Evolutionary conservation across 2,797 vertebrate species (phyloP), one percentile per base, ranked within the genome.

Genomic region (Merluccius polli): DNA sequence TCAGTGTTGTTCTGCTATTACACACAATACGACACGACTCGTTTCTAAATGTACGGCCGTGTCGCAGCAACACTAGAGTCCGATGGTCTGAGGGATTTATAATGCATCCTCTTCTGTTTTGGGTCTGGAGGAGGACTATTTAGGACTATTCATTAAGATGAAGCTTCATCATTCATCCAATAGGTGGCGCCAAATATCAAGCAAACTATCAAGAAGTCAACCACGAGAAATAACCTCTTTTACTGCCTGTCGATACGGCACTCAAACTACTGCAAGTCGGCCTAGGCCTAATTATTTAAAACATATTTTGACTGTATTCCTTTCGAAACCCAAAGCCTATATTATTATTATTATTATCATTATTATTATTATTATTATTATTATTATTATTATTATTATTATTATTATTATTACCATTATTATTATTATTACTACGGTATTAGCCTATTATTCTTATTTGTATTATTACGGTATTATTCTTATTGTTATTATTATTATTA

Each of bases 101-200:
- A 44, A 44, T 3, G 12, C 3, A 4, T 13, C 3, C 1, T 44
- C 1, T 2, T 15, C 13, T 44, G 16, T 44, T 44, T 13, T 44
- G 15, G 36, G 4, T 52, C 44, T 48, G 18, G 44, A 48, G 44
- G 44, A 59, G n/a, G n/a, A n/a, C n/a, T n/a, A n/a, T 27, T 0
- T 10, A 63, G n/a, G 59, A 9, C n/a, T 11, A 63, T 63, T n/a
- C 24, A 27, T 27, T 63, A 32, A 3, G 18, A 31, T 70, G 32
- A 1, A 73, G 74, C 73, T 77, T 24, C 35, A 30, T 32, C 27
- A 3, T 30, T 2, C 6, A 0, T 18, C 79, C 89, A 88, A 73
- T 6, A 88, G 90, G 32, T 74, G 84, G 89, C 72, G 85, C 72
- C 86, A 91, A 72, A 87, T 67, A 77, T 81, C 85, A 78, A 82